phyloP scores from a whole-genome alignment of 2,113 vertebrate species.

The Melanocharis versteri region DNA sequence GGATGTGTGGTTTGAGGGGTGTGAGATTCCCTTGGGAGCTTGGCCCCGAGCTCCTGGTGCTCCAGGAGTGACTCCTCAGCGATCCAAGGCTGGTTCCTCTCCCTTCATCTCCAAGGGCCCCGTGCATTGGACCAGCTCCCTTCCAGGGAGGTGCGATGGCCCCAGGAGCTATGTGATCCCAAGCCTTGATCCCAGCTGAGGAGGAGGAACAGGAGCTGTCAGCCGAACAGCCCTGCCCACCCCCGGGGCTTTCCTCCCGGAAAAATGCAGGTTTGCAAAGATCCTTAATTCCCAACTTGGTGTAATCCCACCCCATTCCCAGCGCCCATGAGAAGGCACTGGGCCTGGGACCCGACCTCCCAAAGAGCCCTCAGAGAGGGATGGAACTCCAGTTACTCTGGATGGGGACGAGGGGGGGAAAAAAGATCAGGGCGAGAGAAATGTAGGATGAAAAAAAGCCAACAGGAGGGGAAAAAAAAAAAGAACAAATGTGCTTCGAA shows the following conservation, averaged over 20 bases:
- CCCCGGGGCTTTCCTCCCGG: not conserved
- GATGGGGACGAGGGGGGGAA: not conserved
- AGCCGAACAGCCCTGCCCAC: not conserved
- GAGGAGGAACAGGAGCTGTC: not conserved
- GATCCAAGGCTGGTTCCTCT: not conserved
- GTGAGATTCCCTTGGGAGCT: not conserved
- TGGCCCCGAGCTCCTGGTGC: not conserved
- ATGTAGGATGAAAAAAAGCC: not conserved
- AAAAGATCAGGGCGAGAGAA: not conserved
- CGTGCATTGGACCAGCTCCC: rapidly evolving
- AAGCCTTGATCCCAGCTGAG: not conserved
- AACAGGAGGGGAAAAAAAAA: not conserved
- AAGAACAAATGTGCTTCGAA: not conserved
- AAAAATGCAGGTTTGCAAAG: not conserved
- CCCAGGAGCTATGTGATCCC: not conserved
- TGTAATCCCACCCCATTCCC: not conserved
- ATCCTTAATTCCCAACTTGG: not conserved
- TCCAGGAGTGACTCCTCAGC: not conserved
- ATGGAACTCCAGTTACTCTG: not conserved
- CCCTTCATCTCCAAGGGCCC: not conserved
- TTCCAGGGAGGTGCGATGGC: not conserved
- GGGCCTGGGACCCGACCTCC: not conserved
- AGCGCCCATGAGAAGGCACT: not conserved
- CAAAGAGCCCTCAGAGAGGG: not conserved
- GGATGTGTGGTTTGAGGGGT: not conserved